Conservation (phyloP, 2,113 vertebrate genomes). For the Ophiodon elongatus region DNA sequence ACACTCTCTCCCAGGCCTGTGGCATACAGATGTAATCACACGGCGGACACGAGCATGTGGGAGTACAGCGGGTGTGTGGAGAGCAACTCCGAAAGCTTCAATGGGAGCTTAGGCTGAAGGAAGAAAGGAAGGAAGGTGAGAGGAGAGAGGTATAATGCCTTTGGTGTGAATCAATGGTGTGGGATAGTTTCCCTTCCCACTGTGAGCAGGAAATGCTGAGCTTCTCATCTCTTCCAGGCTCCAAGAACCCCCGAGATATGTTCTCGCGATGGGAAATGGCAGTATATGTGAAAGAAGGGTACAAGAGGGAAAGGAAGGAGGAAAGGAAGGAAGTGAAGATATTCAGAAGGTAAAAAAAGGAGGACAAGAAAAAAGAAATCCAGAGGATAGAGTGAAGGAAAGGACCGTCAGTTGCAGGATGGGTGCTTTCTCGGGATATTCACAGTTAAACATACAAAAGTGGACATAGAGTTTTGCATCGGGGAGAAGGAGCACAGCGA, state of each 20-base stretch:
- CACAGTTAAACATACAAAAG: conserved; percentile 30
- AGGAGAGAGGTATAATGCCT: conserved; percentile 37
- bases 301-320: conserved; percentile 5
- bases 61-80: conserved; percentile 15
- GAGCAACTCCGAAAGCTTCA: conserved; percentile 37
- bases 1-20: conserved; percentile 29
- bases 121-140: conserved; percentile 23
- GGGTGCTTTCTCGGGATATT: conserved; percentile 37
- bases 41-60: conserved; percentile 50
- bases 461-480: conserved; percentile 9
- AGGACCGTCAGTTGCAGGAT: not conserved
- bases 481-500: conserved; percentile 1
- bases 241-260: conserved; percentile 7
- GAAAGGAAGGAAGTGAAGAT: conserved; percentile 14
- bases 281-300: conserved; percentile 28
- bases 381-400: conserved; percentile 20
- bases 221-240: conserved; percentile 32
- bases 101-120: conserved; percentile 49
- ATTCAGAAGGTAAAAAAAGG: not conserved
- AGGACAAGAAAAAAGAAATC: not conserved
- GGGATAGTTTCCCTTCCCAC: conserved; percentile 23
- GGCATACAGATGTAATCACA: conserved; percentile 68
- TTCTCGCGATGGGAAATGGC: conserved; percentile 27
- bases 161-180: conserved; percentile 35
- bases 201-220: conserved; percentile 34